Evolutionary conservation across 2,888 invertebrate species (phyloP).

Genomic region (Ennomos quercinarius): DNA sequence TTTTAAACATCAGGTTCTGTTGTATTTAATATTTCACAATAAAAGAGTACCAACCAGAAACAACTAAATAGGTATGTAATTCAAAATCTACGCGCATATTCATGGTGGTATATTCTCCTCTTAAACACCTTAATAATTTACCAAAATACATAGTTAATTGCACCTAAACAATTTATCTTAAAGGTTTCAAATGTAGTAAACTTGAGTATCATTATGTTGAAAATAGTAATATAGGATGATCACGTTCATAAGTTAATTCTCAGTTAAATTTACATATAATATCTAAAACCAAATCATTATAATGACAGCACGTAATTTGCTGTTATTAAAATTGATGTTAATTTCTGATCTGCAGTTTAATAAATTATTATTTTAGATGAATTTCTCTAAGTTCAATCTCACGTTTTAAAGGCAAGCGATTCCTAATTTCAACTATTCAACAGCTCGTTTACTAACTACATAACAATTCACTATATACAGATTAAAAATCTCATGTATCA

Average conservation of each 20-base stretch:
- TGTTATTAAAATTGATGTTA: neutral
- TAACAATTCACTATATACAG: slow-evolving; percentile 72
- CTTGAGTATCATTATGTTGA: neutral
- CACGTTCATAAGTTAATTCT: slow-evolving; percentile 2
- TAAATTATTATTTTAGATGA: neutral
- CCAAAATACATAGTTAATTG: neutral
- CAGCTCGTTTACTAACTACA: slow-evolving; percentile 66
- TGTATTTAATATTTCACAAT: too few species aligned
- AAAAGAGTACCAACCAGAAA: too few species aligned
- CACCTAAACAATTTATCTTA: too few species aligned
- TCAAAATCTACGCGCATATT: too few species aligned
- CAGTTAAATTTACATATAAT: neutral
- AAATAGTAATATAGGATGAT: slow-evolving; percentile 12
- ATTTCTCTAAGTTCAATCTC: slow-evolving; percentile 9
- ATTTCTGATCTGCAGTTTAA: too few species aligned
- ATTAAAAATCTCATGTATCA: slow-evolving; percentile 76
- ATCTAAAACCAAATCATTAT: neutral
- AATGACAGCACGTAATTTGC: too few species aligned
- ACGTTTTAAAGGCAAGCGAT: slow-evolving; percentile 31
- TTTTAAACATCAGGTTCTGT: too few species aligned
- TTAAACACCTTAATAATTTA: neutral
- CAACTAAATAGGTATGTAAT: too few species aligned
- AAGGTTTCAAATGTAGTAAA: neutral
- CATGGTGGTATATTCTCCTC: too few species aligned
- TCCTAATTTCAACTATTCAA: slow-evolving; percentile 43